Percentiles rank a stretch among this genome's conserved stretches.
phyloP scores from a whole-genome alignment of 2,888 invertebrate genomes.

The Conchocele bisecta region DNA sequence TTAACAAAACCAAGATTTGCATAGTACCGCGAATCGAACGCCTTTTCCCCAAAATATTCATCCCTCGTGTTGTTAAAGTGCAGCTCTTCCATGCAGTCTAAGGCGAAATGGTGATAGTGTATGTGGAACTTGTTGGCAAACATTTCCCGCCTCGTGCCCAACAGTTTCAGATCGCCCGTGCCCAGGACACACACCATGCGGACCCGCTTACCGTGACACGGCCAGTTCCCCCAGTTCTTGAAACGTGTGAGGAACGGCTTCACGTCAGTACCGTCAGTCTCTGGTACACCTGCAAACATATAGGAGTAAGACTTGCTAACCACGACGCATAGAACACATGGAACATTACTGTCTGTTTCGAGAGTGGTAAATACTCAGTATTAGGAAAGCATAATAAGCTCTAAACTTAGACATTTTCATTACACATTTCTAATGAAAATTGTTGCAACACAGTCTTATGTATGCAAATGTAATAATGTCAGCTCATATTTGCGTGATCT shows the following conservation, averaged over 20 bases:
- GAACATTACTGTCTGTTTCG: too few relatives aligned
- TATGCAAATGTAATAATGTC: too few relatives aligned
- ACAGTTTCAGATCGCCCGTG: conserved; percentile 74
- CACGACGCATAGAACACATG: too few relatives aligned
- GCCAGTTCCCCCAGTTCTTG: conserved; percentile 77
- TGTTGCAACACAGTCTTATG: too few relatives aligned
- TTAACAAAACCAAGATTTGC: conserved; percentile 62
- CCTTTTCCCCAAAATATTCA: conserved; percentile 53
- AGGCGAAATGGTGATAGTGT: conserved; percentile 71
- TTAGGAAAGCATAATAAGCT: too few relatives aligned
- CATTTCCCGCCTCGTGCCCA: conserved; percentile 71
- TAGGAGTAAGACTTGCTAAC: too few relatives aligned
- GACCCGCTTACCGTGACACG: conserved; percentile 74
- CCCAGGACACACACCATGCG: conserved; percentile 79
- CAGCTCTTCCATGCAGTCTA: conserved; percentile 76
- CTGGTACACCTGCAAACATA: conserved; percentile 73
- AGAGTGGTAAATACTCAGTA: too few relatives aligned
- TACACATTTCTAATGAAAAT: too few relatives aligned
- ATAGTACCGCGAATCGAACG: conserved; percentile 66
- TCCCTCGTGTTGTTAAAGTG: conserved; percentile 68
- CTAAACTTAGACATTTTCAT: too few relatives aligned
- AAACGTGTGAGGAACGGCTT: conserved; percentile 75
- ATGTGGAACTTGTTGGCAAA: conserved; percentile 81
- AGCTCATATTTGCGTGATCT: too few relatives aligned
- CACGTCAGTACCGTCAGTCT: conserved; percentile 59